Percentiles rank a stretch among this genome's conserved stretches.
Evolutionary conservation across 2,888 invertebrate species (phyloP).

Genomic region (Apamea crenata): DNA sequence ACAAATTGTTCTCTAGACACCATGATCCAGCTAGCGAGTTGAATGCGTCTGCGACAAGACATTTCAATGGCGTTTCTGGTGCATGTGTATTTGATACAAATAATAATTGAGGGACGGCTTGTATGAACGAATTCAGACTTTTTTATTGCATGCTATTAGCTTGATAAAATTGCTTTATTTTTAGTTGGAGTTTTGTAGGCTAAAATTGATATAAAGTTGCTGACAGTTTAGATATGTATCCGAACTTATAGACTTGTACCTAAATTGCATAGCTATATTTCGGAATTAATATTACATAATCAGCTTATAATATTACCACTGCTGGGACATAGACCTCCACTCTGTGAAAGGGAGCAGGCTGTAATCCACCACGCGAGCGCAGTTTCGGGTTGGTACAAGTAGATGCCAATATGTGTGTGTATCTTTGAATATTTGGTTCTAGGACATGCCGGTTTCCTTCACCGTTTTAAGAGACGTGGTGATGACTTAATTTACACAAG

Average conservation of each 20-base stretch:
- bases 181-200: neutral
- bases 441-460: too few species aligned
- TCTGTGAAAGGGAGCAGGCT: neutral
- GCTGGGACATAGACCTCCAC: neutral
- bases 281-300: neutral
- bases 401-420: neutral
- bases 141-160: slow-evolving; percentile 8
- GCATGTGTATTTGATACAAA: slow-evolving; percentile 60
- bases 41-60: slow-evolving; percentile 59
- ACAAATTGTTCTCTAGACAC: slow-evolving; percentile 82
- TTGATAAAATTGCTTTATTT: slow-evolving; percentile 3
- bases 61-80: slow-evolving; percentile 60
- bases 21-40: slow-evolving; percentile 54
- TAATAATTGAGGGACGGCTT: slow-evolving; percentile 51
- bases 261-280: neutral
- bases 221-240: neutral
- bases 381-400: neutral
- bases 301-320: neutral
- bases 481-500: neutral
- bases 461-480: neutral
- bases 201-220: neutral
- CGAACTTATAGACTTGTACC: neutral
- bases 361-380: neutral
- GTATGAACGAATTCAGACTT: slow-evolving; percentile 8
- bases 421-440: neutral